Evolutionary conservation across 1,140 invertebrate genomes (phyloP), one percentile per base, ranked within the genome.

Genomic region (Drosophila mayri): DNA sequence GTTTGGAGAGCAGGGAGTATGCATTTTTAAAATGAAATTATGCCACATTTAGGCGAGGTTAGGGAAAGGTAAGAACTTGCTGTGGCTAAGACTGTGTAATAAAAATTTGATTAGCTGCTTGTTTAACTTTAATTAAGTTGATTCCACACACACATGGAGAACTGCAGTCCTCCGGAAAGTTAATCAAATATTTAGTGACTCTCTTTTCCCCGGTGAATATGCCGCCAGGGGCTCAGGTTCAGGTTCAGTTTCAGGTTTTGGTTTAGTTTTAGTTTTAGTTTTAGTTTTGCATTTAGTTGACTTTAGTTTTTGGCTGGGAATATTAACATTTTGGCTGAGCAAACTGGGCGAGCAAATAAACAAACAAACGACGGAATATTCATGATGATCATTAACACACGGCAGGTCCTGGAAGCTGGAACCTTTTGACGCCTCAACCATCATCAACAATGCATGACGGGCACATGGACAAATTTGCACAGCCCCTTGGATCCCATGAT

Each of bases 121-220:
- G 85, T 90, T 90, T 90, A 90, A 85, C 85, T 90, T 90, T 90
- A 90, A 88, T 88, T 88, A 84, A 90, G 77, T 81, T 84, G 66
- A 84, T 84, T 78, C 70, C 54, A 38, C 52, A 44, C 46, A 66
- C 52, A 67, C 70, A 57, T 59, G 49, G 5, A 46, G 16, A 47
- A 41, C 59, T 55, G 25, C 25, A 25, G 25, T 3, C 25, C 8
- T 50, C 8, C 22, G 46, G 46, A 55, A 55, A 74, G 76, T 66
- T 83, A 83, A 87, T 87, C 84, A 87, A 87, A 88, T 80, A 87
- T 87, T 88, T 88, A 88, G 64, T n/a, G 52, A 16, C 46, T 38
- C 37, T 38, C 52, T 52, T 30, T 37, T 32, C 18, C 60, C 64
- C 30, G 20, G 60, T 18, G 49, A 60, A 8, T 47, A 49, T 60